A percentile compares a stretch with the other conserved stretches of the same genome.
These are phyloP conservation scores for Andricus quercusramuli DNA, from an alignment of 2,888 invertebrate genomes.

Conservation along the genomic window DNA sequence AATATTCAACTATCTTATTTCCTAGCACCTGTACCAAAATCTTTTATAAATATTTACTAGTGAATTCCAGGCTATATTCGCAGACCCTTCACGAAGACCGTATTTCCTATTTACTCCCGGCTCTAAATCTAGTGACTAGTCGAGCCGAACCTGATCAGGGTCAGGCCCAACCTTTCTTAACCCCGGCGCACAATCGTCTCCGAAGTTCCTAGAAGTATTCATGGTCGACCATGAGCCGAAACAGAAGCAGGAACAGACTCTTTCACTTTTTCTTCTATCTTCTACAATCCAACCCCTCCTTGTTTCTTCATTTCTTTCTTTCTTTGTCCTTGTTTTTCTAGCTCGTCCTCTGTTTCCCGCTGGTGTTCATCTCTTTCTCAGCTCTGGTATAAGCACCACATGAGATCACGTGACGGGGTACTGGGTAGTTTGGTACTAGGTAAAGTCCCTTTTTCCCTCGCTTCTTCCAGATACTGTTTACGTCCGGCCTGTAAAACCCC, in stretches of 20 bases:
- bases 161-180: slow-evolving; percentile 22
- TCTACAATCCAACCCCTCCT: slow-evolving; percentile 9
- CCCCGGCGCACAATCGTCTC: slow-evolving; percentile 27
- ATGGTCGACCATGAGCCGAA: slow-evolving; percentile 8
- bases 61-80: not conserved
- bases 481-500: not conserved
- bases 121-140: slow-evolving; percentile 8
- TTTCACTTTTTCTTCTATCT: slow-evolving; percentile 34
- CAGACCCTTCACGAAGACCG: not conserved
- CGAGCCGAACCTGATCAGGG: slow-evolving; percentile 27
- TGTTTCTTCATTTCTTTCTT: slow-evolving; percentile 10
- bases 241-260: slow-evolving; percentile 6
- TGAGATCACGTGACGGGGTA: slow-evolving; percentile 1
- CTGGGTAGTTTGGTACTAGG: not conserved
- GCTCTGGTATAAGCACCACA: not conserved
- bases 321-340: slow-evolving; percentile 17
- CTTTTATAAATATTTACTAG: not conserved
- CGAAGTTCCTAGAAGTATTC: slow-evolving; percentile 23
- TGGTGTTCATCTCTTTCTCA: slow-evolving; percentile 12
- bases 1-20: not conserved
- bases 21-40: not conserved
- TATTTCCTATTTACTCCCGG: slow-evolving; percentile 11
- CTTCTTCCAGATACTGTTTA: not conserved
- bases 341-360: slow-evolving; percentile 5
- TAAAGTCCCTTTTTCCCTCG: not conserved